Percentiles rank a stretch among this genome's conserved stretches.
Conservation (phyloP, 64 coral and sea anemone species). For the Cladopsammia gracilis region DNA sequence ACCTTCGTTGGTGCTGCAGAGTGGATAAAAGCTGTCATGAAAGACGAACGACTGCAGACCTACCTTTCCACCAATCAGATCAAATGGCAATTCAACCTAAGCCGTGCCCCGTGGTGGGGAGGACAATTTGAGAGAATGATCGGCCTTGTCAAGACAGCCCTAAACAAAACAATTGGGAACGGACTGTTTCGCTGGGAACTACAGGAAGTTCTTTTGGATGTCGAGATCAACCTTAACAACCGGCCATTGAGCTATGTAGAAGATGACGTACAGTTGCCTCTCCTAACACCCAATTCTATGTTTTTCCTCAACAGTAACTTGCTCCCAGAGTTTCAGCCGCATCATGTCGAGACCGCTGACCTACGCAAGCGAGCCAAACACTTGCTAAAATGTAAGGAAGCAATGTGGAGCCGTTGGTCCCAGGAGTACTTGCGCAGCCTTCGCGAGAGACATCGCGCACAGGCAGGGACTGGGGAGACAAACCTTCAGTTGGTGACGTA, state of each 20-base stretch:
- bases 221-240: conserved; percentile 26
- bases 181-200: conserved; percentile 10
- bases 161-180: conserved; percentile 19
- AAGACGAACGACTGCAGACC: conserved; percentile 15
- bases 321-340: background rate
- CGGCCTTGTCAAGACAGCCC: conserved; percentile 13
- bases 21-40: conserved; percentile 9
- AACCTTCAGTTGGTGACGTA: no score
- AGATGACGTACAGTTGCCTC: background rate
- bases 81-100: conserved; percentile 39
- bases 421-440: background rate
- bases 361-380: background rate
- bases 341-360: background rate
- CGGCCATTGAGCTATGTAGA: conserved; percentile 38
- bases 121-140: conserved; percentile 47
- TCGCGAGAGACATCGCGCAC: no score
- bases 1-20: conserved; percentile 21
- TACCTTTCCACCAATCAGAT: conserved; percentile 18
- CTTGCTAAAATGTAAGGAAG: background rate
- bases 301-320: background rate
- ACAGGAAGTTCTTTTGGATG: background rate
- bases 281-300: background rate
- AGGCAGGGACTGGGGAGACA: no score
- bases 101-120: no score
- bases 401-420: background rate